Percentiles rank a stretch among this genome's conserved stretches.
Conservation (phyloP, 2,797 vertebrate species). For the Toxotes lorentzi region DNA sequence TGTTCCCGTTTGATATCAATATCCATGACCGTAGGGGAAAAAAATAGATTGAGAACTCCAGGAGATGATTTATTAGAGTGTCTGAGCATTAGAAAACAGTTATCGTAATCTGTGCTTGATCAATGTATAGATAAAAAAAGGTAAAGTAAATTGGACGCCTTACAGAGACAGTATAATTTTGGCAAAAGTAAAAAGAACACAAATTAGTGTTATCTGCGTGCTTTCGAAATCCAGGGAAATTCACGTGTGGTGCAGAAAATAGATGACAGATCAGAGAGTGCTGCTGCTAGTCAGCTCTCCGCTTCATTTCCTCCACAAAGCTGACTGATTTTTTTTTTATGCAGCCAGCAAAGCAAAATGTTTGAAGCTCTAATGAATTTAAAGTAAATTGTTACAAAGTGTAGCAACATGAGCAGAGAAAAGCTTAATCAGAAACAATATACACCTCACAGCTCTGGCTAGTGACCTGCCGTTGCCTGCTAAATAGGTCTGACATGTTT, state of each 20-base stretch:
- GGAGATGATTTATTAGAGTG: slow-evolving; percentile 58
- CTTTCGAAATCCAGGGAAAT: slow-evolving; percentile 17
- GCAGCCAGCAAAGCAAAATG: slow-evolving; percentile 78
- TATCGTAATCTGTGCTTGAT: slow-evolving; percentile 55
- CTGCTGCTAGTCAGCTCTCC: slow-evolving; percentile 40
- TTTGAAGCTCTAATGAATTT: slow-evolving; percentile 78
- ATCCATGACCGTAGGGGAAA: slow-evolving; percentile 40
- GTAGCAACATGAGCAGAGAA: slow-evolving; percentile 65
- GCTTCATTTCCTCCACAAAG: slow-evolving; percentile 46
- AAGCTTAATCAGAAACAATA: slow-evolving; percentile 83
- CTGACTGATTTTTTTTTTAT: slow-evolving; percentile 76
- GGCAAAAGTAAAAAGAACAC: slow-evolving; percentile 34
- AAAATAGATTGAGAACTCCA: slow-evolving; percentile 45
- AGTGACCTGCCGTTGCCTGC: slow-evolving; percentile 64
- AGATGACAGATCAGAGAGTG: slow-evolving; percentile 7
- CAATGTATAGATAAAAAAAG: slow-evolving; percentile 34
- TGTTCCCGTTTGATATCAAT: slow-evolving; percentile 70
- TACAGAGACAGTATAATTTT: slow-evolving; percentile 33
- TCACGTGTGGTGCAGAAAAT: slow-evolving; percentile 1
- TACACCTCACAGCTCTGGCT: slow-evolving; percentile 70
- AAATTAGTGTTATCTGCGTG: slow-evolving; percentile 36
- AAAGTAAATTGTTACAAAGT: slow-evolving; percentile 81
- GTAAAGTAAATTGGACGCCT: slow-evolving; percentile 30
- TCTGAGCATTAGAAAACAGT: slow-evolving; percentile 25
- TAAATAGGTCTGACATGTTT: slow-evolving; percentile 85